Base-by-base conservation (phyloP, 2,797 vertebrate species). In the Ceyx erithaca region DNA sequence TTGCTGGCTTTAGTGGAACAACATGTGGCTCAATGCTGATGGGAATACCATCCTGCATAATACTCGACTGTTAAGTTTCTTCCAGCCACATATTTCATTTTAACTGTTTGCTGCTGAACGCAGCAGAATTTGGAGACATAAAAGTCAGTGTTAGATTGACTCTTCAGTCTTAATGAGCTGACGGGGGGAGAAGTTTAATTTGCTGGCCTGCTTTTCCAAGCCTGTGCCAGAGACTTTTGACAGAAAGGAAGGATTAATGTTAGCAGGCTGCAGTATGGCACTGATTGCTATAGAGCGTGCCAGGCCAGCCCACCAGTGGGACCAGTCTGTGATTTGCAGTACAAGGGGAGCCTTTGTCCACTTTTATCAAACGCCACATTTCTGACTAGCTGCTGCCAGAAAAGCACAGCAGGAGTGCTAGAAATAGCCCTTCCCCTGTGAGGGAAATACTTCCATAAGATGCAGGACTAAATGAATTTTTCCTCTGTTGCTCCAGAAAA, bases 311-410 rank as follows among this genome's bases (percentile, higher is more conserved):
- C 96, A 94, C 96, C 96, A 97, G 97, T 96, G 96, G 96, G 97
- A 97, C 97, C 80, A 89, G 96, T 96, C 85, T 86, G 87, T 89
- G 96, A 97, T 98, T 97, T 97, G 96, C 87, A 96, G 96, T 97
- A 99, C 98, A 99, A 99, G 98, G 96, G 96, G 89, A 66, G 96
- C 97, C 98, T 99, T 99, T 99, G 98, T 99, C 97, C 58, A 5
- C 58, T 89, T 97, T 95, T 97, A 96, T 98, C 94, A 96, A 95
- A 91, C 70, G 67, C 85, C 92, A 81, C 69, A 89, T 96, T 97
- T 97, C 96, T 95, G 87, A 96, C 83, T 93, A 95, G 95, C 95
- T 96, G 96, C 91, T 97, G 97, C 97, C 97, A 98, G 98, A 98
- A 98, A 98, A 98, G 92, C 98, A 98, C 97, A 98, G 97, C 97